Conservation (phyloP, 2,888 invertebrate species). For the Ectropis crepuscularia region DNA sequence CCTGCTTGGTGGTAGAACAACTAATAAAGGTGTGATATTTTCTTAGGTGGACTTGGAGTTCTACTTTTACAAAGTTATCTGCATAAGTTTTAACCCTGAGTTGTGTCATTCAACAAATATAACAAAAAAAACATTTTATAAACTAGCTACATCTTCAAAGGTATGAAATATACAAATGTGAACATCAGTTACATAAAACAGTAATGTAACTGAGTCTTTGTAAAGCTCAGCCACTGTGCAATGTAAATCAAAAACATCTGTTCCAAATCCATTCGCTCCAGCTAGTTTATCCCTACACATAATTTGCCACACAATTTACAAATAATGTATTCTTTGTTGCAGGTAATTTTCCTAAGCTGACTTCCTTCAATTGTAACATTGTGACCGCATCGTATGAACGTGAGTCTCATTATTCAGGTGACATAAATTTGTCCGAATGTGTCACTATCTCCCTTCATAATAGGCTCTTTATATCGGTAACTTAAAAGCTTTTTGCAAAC, state of each 20-base stretch:
- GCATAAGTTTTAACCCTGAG: no score
- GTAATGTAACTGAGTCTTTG: conserved; percentile 8
- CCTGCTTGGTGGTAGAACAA: no score
- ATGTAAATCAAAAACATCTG: conserved; percentile 25
- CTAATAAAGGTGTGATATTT: no score
- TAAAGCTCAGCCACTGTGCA: conserved; percentile 12
- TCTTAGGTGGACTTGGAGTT: no score
- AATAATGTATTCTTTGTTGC: conserved; percentile 63
- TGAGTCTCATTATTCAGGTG: conserved; percentile 55
- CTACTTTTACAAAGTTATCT: no score
- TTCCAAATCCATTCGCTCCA: conserved; percentile 23
- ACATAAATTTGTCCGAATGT: conserved; percentile 70
- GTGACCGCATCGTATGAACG: conserved; percentile 55
- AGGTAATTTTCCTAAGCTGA: conserved; percentile 68
- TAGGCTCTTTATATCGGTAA: conserved; percentile 54
- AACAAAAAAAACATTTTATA: no score
- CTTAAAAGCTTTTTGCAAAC: conserved; percentile 63
- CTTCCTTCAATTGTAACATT: conserved; percentile 59
- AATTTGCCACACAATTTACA: conserved; percentile 45
- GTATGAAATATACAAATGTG: no score
- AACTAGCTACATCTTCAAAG: no score
- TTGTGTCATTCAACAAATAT: no score
- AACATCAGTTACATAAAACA: background rate
- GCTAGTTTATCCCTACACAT: conserved; percentile 30
- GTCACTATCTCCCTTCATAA: conserved; percentile 41